These are phyloP conservation scores for Sphinx pinastri DNA, from an alignment of 2,888 invertebrate genomes.

Conservation along the genomic window DNA sequence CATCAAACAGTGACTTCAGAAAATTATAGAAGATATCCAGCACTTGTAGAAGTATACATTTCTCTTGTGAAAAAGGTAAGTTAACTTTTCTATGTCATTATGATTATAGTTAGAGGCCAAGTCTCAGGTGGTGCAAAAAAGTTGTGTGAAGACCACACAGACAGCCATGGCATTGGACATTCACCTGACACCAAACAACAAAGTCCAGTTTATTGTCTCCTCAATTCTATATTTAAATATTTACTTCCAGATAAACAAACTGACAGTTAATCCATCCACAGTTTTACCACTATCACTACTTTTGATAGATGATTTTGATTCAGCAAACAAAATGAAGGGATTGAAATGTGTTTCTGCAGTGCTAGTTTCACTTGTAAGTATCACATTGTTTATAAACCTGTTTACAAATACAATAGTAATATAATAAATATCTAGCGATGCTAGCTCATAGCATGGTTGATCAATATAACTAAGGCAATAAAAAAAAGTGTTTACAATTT, in stretches of 20 bases:
- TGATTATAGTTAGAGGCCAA: neutral
- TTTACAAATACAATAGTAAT: too few relatives aligned
- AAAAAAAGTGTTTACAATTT: too few relatives aligned
- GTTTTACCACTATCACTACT: slow-evolving; percentile 63
- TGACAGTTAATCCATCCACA: slow-evolving; percentile 53
- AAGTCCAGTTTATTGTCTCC: too few relatives aligned
- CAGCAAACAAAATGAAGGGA: slow-evolving; percentile 64
- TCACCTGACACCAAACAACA: too few relatives aligned
- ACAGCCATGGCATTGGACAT: too few relatives aligned
- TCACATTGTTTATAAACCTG: neutral
- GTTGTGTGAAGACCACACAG: too few relatives aligned
- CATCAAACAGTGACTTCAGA: slow-evolving; percentile 60
- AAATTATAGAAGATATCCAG: slow-evolving; percentile 68
- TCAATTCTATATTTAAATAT: neutral
- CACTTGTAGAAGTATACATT: slow-evolving; percentile 64
- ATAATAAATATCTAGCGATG: too few relatives aligned
- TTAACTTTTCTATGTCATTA: slow-evolving; percentile 42
- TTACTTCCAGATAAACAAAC: slow-evolving; percentile 58
- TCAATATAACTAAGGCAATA: too few relatives aligned
- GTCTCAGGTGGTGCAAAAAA: too few relatives aligned
- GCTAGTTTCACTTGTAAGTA: slow-evolving; percentile 64
- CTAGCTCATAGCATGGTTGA: too few relatives aligned
- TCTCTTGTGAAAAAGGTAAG: slow-evolving; percentile 53
- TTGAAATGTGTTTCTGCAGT: slow-evolving; percentile 58
- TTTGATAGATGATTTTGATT: slow-evolving; percentile 66